Evolutionary conservation across 2,888 invertebrate genomes (phyloP).

Genomic region (Ecliptopera silaceata): DNA sequence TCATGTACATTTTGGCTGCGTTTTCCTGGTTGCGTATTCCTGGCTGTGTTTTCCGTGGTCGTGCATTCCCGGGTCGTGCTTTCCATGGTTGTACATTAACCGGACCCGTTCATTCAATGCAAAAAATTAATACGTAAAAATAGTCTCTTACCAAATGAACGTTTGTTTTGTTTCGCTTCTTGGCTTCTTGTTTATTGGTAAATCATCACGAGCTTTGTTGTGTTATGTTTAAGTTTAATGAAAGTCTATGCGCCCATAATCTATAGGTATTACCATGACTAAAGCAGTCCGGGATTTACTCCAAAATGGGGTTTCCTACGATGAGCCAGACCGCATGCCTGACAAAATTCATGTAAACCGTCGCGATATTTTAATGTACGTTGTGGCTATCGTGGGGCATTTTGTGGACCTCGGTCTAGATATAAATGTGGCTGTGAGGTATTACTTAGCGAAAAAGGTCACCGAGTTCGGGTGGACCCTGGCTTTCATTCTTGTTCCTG

Average conservation of each 20-base stretch:
- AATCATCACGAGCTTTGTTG: neutral
- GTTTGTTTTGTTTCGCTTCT: no score
- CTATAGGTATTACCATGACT: constrained; percentile 49
- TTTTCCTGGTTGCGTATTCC: no score
- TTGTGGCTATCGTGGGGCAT: constrained; percentile 87
- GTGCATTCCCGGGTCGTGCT: no score
- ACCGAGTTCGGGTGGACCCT: constrained; percentile 87
- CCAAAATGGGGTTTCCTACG: constrained; percentile 67
- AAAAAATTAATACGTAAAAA: no score
- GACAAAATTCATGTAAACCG: constrained; percentile 82
- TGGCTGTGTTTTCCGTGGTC: no score
- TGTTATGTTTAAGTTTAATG: neutral
- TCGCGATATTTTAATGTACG: constrained; percentile 85
- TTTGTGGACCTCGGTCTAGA: constrained; percentile 87
- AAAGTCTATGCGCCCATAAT: neutral
- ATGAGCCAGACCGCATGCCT: constrained; percentile 84
- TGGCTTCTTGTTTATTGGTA: no score
- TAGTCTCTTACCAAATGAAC: no score
- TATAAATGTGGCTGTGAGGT: constrained; percentile 86
- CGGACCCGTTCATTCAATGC: no score
- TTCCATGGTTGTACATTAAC: no score
- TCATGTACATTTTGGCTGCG: no score
- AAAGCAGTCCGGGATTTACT: constrained; percentile 59
- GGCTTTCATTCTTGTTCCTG: constrained; percentile 88
- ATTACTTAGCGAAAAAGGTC: constrained; percentile 79